Percentiles rank a stretch among this genome's conserved stretches.
Evolutionary conservation across 2,113 vertebrate species (phyloP).

Genomic region (Muntiacus muntjak): DNA sequence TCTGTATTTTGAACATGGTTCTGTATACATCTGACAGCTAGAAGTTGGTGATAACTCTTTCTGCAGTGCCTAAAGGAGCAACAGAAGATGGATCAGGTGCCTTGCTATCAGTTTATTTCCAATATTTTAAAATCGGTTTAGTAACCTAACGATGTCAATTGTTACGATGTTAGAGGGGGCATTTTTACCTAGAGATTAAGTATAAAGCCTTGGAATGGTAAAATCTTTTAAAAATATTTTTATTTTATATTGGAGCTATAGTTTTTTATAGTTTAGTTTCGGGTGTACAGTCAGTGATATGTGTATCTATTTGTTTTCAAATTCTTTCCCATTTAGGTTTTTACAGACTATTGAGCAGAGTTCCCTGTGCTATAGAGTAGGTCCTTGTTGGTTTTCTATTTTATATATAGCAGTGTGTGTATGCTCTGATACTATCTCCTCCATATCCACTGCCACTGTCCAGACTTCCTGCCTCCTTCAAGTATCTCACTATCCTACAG

Average conservation of each 20-base stretch:
- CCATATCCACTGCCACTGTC: neutral
- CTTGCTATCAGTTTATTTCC: neutral
- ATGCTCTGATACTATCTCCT: neutral
- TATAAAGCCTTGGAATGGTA: neutral
- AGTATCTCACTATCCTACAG: neutral
- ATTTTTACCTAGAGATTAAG: neutral
- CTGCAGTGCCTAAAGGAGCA: neutral
- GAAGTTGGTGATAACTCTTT: neutral
- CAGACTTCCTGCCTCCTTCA: neutral
- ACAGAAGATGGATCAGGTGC: neutral
- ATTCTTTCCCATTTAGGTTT: neutral
- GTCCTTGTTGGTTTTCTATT: neutral
- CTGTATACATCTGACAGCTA: fast-evolving
- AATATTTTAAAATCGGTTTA: neutral
- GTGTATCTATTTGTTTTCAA: neutral
- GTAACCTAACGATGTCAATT: neutral
- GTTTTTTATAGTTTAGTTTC: neutral
- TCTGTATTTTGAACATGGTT: neutral
- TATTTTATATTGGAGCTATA: neutral
- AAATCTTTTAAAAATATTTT: neutral
- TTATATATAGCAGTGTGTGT: neutral
- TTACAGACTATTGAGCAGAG: neutral
- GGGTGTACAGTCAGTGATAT: neutral
- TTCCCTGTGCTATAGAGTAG: neutral
- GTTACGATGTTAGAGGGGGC: neutral